phyloP scores from a whole-genome alignment of 2,797 vertebrate species.

The Enteromius mattozi region DNA sequence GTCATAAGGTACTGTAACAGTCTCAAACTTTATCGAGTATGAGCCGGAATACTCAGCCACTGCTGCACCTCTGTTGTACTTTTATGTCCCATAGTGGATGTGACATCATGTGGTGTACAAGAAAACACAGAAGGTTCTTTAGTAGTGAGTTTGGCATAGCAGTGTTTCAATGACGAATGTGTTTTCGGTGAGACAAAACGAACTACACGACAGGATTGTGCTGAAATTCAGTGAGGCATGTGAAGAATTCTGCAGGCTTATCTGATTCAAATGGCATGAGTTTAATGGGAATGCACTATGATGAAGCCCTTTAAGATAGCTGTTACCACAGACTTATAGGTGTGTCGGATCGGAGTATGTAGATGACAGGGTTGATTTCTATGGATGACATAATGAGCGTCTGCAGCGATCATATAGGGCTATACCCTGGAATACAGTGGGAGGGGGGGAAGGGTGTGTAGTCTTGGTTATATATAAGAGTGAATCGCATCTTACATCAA shows the following conservation, averaged over 20 bases:
- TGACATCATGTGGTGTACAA: conserved; percentile 52
- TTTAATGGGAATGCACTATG: conserved; percentile 62
- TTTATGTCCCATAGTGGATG: conserved; percentile 64
- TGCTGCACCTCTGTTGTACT: conserved; percentile 66
- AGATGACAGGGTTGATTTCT: conserved; percentile 20
- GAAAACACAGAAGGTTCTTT: conserved; percentile 33
- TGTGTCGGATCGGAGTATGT: conserved; percentile 43
- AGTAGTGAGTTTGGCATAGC: conserved; percentile 55
- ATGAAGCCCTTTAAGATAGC: conserved; percentile 84
- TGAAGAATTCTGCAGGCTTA: conserved; percentile 47
- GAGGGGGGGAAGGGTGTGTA: background rate
- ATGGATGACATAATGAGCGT: conserved; percentile 42
- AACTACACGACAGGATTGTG: conserved; percentile 58
- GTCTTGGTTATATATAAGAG: conserved; percentile 56
- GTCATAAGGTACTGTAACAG: conserved; percentile 80
- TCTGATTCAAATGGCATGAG: conserved; percentile 37
- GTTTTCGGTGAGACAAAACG: conserved; percentile 43
- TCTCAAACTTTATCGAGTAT: conserved; percentile 82
- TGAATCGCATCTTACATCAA: conserved; percentile 55
- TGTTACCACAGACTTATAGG: conserved; percentile 62
- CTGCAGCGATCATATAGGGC: conserved; percentile 59
- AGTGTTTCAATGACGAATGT: conserved; percentile 48
- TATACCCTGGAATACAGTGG: conserved; percentile 54
- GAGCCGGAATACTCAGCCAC: conserved; percentile 73
- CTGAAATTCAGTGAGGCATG: conserved; percentile 57